These are phyloP conservation scores for Julus scanicus DNA, from an alignment of 2,888 invertebrate genomes.

Conservation along the genomic window DNA sequence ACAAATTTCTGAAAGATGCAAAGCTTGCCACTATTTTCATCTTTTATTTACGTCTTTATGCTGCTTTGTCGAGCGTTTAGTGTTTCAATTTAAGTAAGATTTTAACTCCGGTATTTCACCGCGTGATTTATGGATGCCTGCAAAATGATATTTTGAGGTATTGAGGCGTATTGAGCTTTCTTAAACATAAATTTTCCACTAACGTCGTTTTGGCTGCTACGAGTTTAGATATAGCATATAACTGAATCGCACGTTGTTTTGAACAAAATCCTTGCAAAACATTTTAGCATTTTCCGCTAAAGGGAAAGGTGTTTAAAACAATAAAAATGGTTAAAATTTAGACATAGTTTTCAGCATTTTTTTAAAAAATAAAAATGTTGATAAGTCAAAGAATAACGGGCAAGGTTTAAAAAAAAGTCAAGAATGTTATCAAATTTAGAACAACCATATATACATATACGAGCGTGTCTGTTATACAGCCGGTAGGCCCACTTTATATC, in stretches of 20 bases:
- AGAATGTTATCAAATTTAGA: too few relatives aligned
- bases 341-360: too few relatives aligned
- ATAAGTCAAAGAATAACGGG: too few relatives aligned
- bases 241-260: too few relatives aligned
- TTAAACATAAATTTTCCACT: constrained; percentile 5
- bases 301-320: too few relatives aligned
- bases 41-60: constrained; percentile 42
- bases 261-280: too few relatives aligned
- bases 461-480: not conserved
- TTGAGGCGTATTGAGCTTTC: constrained; percentile 25
- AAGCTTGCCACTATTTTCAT: not conserved
- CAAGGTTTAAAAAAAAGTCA: too few relatives aligned
- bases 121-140: not conserved
- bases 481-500: not conserved
- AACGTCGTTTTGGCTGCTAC: not conserved
- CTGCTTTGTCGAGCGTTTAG: constrained; percentile 35
- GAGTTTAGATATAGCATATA: not conserved
- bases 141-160: constrained; percentile 4
- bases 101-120: constrained; percentile 28
- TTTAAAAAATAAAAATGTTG: too few relatives aligned
- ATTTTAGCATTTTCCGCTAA: too few relatives aligned
- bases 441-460: not conserved
- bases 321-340: too few relatives aligned
- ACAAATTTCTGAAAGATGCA: constrained; percentile 8
- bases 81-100: constrained; percentile 39